phyloP scores from a whole-genome alignment of 2,888 invertebrate genomes.

The Macaria notata region DNA sequence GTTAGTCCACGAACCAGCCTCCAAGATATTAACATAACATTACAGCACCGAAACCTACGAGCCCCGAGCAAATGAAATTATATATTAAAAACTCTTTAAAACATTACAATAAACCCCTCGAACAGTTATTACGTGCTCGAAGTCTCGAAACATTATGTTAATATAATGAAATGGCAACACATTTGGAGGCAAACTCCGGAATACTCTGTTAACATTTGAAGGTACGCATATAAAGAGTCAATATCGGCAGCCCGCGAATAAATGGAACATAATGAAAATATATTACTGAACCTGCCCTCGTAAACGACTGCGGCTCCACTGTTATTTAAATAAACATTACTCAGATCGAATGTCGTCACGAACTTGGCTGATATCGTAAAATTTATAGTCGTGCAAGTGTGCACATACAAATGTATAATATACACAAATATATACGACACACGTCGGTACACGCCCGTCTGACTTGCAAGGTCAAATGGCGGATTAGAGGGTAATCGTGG shows the following conservation, averaged over 20 bases:
- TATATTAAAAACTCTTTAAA: slow-evolving; percentile 30
- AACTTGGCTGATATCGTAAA: slow-evolving; percentile 64
- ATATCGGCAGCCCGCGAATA: slow-evolving; percentile 66
- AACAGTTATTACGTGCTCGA: slow-evolving; percentile 34
- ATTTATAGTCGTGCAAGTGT: slow-evolving; percentile 56
- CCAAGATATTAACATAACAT: background rate
- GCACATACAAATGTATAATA: background rate
- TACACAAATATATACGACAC: slow-evolving; percentile 16
- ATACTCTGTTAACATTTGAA: slow-evolving; percentile 64
- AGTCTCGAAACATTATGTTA: slow-evolving; percentile 48
- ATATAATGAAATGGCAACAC: slow-evolving; percentile 58
- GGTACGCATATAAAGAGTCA: slow-evolving; percentile 67
- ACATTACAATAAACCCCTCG: slow-evolving; percentile 31
- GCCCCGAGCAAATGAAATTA: slow-evolving; percentile 19
- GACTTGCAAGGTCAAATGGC: slow-evolving; percentile 23
- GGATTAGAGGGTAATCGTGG: slow-evolving; percentile 18
- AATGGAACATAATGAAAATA: slow-evolving; percentile 76
- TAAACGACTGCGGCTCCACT: slow-evolving; percentile 63
- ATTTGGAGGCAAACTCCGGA: slow-evolving; percentile 48
- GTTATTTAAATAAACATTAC: slow-evolving; percentile 74
- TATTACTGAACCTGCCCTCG: slow-evolving; percentile 63
- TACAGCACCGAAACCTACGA: slow-evolving; percentile 1
- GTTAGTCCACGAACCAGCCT: too few relatives aligned
- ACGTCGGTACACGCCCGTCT: slow-evolving; percentile 26
- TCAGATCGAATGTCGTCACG: slow-evolving; percentile 60